These are phyloP conservation scores for Drosophila meridiana DNA, from an alignment of 2,888 invertebrate species.

Conservation along the genomic window DNA sequence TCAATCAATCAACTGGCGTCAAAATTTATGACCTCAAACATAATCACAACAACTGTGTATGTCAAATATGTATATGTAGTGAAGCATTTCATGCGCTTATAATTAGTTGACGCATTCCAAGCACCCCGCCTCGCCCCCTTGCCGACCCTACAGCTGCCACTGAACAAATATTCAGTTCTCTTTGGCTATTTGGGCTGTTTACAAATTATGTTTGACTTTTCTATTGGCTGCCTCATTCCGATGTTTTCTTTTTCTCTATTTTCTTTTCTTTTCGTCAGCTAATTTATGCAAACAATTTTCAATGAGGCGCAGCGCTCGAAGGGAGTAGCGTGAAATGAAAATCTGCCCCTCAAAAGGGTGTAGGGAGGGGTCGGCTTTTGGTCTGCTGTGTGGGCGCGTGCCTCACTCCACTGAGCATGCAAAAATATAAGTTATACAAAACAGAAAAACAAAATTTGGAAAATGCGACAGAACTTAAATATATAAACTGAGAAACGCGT, in stretches of 20 bases:
- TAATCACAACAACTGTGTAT: conserved; percentile 58
- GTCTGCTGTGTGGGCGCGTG: conserved; percentile 28
- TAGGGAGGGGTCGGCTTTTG: background rate
- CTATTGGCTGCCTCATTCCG: conserved; percentile 19
- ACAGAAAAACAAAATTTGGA: conserved; percentile 18
- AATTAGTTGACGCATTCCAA: conserved; percentile 65
- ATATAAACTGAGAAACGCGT: conserved; percentile 29
- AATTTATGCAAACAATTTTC: conserved; percentile 76
- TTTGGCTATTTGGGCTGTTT: conserved; percentile 44
- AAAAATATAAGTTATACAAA: conserved; percentile 31
- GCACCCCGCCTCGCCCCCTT: background rate
- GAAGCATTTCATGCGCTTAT: conserved; percentile 55
- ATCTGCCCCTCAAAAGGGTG: conserved; percentile 2
- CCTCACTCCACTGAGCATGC: conserved; percentile 48
- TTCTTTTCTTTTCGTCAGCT: conserved; percentile 48
- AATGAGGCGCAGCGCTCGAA: conserved; percentile 51
- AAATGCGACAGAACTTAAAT: conserved; percentile 39
- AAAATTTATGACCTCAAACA: conserved; percentile 74
- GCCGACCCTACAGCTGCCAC: background rate
- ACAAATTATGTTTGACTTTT: conserved; percentile 67
- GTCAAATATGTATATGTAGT: conserved; percentile 23
- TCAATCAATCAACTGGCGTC: conserved; percentile 77
- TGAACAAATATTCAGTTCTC: conserved; percentile 37
- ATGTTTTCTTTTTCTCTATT: conserved; percentile 16
- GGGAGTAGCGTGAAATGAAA: conserved; percentile 32